Percentiles rank a stretch among this genome's conserved stretches.
phyloP scores from a whole-genome alignment of 2,113 vertebrate species.

The Hirundichthys speculiger region DNA sequence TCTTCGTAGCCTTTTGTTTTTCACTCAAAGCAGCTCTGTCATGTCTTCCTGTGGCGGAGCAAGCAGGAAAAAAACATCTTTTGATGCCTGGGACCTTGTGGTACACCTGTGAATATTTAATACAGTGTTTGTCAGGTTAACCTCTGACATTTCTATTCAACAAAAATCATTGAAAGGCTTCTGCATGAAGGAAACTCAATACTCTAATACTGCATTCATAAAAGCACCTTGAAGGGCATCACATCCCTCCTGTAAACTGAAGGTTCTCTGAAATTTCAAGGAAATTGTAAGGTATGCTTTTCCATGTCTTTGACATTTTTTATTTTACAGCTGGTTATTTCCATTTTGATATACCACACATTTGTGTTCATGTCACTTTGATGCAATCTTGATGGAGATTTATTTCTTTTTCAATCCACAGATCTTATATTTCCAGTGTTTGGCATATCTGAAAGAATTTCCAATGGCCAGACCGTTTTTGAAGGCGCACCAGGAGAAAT shows the following conservation, averaged over 20 bases:
- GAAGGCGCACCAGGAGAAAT: too few relatives aligned
- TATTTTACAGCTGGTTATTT: conserved; percentile 4
- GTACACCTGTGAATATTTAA: conserved; percentile 23
- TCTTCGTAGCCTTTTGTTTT: conserved; percentile 13
- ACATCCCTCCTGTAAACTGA: background rate
- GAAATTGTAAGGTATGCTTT: background rate
- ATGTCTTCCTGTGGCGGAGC: background rate
- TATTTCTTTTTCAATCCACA: background rate
- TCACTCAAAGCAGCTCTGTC: background rate
- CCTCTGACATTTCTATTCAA: conserved; percentile 43
- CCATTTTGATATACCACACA: background rate
- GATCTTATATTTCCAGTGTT: too few relatives aligned
- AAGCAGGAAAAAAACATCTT: conserved; percentile 14
- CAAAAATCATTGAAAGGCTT: conserved; percentile 19
- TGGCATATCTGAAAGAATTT: too few relatives aligned
- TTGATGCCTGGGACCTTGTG: conserved; percentile 8
- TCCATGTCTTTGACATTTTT: background rate
- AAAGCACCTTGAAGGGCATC: conserved; percentile 9
- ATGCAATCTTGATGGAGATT: background rate
- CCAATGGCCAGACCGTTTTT: too few relatives aligned
- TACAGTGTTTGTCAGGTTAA: conserved; percentile 31
- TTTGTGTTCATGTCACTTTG: background rate
- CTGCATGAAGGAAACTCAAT: conserved; percentile 27
- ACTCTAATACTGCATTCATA: conserved; percentile 17
- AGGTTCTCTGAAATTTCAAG: background rate